Evolutionary conservation across 2,797 vertebrate species (phyloP), one percentile per base, ranked within the genome.

Genomic region (Scyliorhinus canicula): DNA sequence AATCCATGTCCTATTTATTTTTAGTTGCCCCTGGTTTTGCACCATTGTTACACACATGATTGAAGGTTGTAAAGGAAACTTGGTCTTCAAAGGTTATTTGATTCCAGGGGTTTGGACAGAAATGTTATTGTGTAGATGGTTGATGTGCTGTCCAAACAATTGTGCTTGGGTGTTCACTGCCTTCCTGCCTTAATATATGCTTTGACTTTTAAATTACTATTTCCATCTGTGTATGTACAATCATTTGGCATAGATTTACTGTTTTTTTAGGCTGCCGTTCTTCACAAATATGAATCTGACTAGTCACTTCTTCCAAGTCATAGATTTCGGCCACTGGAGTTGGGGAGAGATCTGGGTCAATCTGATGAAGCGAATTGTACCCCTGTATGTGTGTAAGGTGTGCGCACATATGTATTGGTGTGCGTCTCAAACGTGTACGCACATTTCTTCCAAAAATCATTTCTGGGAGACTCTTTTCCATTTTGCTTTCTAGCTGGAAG

Each of bases 21-120:
- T 44, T 93, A 60, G 47, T 94, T 71, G 16, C 67, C 67, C 60
- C 93, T 93, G n/a, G 57, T 90, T 60, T 63, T 50, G 44, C 69
- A 31, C 5, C 52, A 90, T 90, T 35, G 57, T 90, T 52, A n/a
- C n/a, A 40, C 24, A 35, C 44, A 74, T n/a, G 44, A 69, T 14
- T 94, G 93, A 94, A 94, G 55, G 47, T 47, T 71, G 67, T 31
- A 74, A 94, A 94, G 44, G 35, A 35, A n/a, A 60, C 19, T n/a
- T 9, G 14, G 86, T 50, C 65, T 65, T 50, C 91, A 93, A 67
- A 67, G 11, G 65, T 26, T 31, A 74, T 19, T 94, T 71, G 5
- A 74, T 55, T 50, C 50, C 47, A 94, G 28, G 31, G 60, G 19
- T 90, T 82, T 44, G 40, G 40, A 44, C 35, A 40, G 88, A 91